These are phyloP conservation scores for Empis livida DNA, from an alignment of 2,888 invertebrate species.

Conservation along the genomic window DNA sequence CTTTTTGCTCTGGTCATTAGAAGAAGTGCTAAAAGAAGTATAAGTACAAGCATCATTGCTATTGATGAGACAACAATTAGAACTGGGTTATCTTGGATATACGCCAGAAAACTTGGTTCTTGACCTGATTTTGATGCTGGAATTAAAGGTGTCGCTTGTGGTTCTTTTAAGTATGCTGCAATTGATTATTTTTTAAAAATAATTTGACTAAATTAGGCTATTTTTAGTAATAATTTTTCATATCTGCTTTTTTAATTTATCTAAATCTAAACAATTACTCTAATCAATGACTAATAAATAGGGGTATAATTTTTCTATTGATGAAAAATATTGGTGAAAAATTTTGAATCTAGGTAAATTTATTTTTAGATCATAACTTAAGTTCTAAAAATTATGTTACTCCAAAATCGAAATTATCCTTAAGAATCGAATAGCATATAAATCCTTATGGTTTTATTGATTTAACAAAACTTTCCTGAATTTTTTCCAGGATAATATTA, in stretches of 20 bases:
- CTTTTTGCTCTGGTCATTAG: constrained; percentile 28
- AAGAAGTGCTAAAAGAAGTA: constrained; percentile 28
- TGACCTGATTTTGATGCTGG: constrained; percentile 28
- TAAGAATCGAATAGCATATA: too few species aligned
- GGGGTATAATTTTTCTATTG: too few species aligned
- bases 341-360: not conserved
- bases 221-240: too few species aligned
- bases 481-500: too few species aligned
- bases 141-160: constrained; percentile 34
- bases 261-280: too few species aligned
- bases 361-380: not conserved
- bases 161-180: constrained; percentile 33
- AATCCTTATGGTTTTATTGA: too few species aligned
- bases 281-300: too few species aligned
- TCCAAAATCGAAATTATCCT: too few species aligned
- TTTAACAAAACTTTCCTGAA: too few species aligned
- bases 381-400: too few species aligned
- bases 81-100: constrained; percentile 29
- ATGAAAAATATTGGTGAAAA: too few species aligned
- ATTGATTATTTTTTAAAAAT: not conserved
- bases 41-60: constrained; percentile 26
- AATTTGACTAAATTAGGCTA: not conserved
- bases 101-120: constrained; percentile 24
- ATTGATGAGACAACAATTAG: constrained; percentile 28
- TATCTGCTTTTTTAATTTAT: too few species aligned